phyloP scores from a whole-genome alignment of 2,113 vertebrate species.

The Hippocampus zosterae region DNA sequence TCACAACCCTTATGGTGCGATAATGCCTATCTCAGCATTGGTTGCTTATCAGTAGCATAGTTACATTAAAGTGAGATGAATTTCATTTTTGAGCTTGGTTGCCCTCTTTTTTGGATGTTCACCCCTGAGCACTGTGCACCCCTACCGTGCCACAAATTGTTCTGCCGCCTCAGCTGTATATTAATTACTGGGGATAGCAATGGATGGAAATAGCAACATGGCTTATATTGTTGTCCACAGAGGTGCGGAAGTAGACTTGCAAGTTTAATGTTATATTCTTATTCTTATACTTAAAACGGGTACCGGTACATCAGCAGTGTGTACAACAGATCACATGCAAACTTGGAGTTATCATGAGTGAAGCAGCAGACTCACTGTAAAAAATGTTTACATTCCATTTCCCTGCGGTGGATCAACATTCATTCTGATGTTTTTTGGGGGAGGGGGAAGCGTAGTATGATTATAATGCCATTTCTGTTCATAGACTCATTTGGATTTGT shows the following conservation, averaged over 20 bases:
- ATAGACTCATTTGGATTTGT: neutral
- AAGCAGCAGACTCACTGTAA: constrained; percentile 7
- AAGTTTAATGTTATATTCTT: neutral
- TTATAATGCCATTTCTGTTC: neutral
- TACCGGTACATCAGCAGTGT: neutral
- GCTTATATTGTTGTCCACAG: neutral
- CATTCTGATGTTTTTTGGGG: neutral
- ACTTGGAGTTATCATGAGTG: constrained; percentile 24
- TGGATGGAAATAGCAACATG: neutral
- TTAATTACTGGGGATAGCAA: neutral
- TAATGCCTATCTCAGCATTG: too few species aligned
- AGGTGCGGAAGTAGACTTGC: neutral
- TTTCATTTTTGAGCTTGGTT: too few species aligned
- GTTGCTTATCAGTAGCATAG: too few species aligned
- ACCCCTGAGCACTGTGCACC: too few species aligned
- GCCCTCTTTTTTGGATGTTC: too few species aligned
- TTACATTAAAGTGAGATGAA: too few species aligned
- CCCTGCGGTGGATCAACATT: constrained; percentile 8
- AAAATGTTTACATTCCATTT: constrained; percentile 29
- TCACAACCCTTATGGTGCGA: too few species aligned
- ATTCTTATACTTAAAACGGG: neutral
- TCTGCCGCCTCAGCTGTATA: neutral
- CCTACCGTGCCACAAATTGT: too few species aligned
- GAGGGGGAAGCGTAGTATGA: constrained; percentile 5
- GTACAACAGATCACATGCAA: constrained; percentile 17